A percentile compares a stretch with the other conserved stretches of the same genome.
Conservation (phyloP, 2,888 invertebrate species). For the Eupithecia exiguata region DNA sequence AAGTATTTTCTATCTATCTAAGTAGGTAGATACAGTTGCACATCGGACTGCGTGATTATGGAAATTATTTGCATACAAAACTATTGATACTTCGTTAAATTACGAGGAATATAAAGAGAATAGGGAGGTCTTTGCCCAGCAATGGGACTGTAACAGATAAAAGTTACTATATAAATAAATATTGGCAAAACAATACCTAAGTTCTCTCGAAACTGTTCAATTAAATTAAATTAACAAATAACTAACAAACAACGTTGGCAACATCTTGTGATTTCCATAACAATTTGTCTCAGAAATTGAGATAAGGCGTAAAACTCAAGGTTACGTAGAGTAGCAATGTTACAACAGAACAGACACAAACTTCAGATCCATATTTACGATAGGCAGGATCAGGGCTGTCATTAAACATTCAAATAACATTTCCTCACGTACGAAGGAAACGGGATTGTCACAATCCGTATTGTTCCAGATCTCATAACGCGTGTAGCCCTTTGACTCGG, state of each 20-base stretch:
- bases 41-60: not conserved
- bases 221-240: not conserved
- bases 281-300: conserved; percentile 26
- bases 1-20: too few species aligned
- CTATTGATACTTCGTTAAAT: not conserved
- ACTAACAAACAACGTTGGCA: conserved; percentile 15
- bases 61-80: not conserved
- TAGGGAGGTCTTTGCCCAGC: not conserved
- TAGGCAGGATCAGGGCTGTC: conserved; percentile 68
- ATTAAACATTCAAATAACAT: conserved; percentile 80
- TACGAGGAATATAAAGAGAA: not conserved
- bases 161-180: not conserved
- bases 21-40: too few species aligned
- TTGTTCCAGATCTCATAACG: conserved; percentile 83
- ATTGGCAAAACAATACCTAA: not conserved
- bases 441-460: conserved; percentile 80
- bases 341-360: conserved; percentile 34
- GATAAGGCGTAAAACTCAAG: conserved; percentile 31
- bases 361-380: conserved; percentile 56
- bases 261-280: conserved; percentile 26
- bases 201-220: not conserved
- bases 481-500: conserved; percentile 78
- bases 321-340: conserved; percentile 36
- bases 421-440: conserved; percentile 78
- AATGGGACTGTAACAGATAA: not conserved